Percentiles rank a stretch among this genome's conserved stretches.
These are phyloP conservation scores for Etheostoma cragini DNA, from an alignment of 2,113 vertebrate genomes.

Conservation along the genomic window DNA sequence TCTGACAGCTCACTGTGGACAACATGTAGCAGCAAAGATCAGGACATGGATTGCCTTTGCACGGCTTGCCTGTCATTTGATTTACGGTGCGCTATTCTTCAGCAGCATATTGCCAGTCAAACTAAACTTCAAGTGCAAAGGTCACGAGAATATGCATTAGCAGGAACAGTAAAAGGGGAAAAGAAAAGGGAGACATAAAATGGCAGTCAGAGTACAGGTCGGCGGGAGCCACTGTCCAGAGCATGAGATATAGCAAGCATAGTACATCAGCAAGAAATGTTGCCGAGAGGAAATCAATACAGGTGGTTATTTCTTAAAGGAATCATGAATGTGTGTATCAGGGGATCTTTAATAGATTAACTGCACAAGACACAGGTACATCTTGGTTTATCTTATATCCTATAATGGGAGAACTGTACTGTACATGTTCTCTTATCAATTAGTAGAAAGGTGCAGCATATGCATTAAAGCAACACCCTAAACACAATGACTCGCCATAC, in stretches of 20 bases:
- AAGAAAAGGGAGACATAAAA: slow-evolving; percentile 49
- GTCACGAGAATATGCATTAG: slow-evolving; percentile 49
- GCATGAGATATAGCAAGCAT: slow-evolving; percentile 47
- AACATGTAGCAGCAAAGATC: slow-evolving; percentile 18
- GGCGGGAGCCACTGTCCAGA: slow-evolving; percentile 69
- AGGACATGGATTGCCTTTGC: slow-evolving; percentile 10
- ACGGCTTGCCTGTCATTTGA: slow-evolving; percentile 21
- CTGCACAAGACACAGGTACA: no score
- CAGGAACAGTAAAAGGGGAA: slow-evolving; percentile 42
- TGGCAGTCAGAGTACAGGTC: slow-evolving; percentile 41
- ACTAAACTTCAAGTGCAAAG: slow-evolving; percentile 38
- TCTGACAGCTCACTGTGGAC: slow-evolving; percentile 29
- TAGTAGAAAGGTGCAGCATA: no score
- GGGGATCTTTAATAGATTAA: no score
- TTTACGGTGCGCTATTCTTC: slow-evolving; percentile 32
- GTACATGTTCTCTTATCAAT: no score
- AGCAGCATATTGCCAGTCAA: slow-evolving; percentile 49
- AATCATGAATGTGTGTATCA: slow-evolving; percentile 4
- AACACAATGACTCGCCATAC: not conserved
- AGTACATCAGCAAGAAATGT: slow-evolving; percentile 31
- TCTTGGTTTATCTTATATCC: no score
- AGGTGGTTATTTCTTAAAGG: slow-evolving; percentile 17
- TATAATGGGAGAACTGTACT: no score
- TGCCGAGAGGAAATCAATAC: slow-evolving; percentile 60
- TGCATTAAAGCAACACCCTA: not conserved